Evolutionary conservation across 2,113 vertebrate species (phyloP).

Genomic region (Macquaria ambigua): DNA sequence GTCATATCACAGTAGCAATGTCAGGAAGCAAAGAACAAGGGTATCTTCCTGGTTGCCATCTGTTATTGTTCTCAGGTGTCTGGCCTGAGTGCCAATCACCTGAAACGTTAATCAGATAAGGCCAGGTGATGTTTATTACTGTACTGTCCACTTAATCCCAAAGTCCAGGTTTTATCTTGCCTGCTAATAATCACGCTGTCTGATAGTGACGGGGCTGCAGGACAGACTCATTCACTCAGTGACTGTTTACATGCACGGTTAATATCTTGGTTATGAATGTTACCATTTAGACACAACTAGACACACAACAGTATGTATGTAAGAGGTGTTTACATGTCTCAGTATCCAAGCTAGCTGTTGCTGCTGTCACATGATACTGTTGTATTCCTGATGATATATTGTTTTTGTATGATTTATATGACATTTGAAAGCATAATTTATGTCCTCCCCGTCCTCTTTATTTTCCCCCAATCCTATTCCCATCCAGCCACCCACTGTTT

Average conservation of each 20-base stretch:
- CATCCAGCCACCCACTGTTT: conserved; percentile 94
- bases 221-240: neutral
- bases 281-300: neutral
- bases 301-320: neutral
- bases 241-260: conserved; percentile 11
- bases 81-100: neutral
- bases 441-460: no score
- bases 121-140: conserved; percentile 41
- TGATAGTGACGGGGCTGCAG: neutral
- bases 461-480: neutral
- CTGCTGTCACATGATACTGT: neutral
- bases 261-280: conserved; percentile 5
- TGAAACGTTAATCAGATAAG: conserved; percentile 7
- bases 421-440: neutral
- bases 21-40: neutral
- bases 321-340: neutral
- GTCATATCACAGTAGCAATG: neutral
- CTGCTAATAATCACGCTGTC: conserved; percentile 38
- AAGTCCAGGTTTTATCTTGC: conserved; percentile 64
- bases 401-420: neutral
- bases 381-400: no score
- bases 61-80: conserved; percentile 7
- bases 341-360: neutral
- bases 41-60: neutral
- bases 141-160: conserved; percentile 23